Base-by-base conservation (phyloP, 2,113 vertebrate species). In the Pseudorhombus dupliciocellatus region DNA sequence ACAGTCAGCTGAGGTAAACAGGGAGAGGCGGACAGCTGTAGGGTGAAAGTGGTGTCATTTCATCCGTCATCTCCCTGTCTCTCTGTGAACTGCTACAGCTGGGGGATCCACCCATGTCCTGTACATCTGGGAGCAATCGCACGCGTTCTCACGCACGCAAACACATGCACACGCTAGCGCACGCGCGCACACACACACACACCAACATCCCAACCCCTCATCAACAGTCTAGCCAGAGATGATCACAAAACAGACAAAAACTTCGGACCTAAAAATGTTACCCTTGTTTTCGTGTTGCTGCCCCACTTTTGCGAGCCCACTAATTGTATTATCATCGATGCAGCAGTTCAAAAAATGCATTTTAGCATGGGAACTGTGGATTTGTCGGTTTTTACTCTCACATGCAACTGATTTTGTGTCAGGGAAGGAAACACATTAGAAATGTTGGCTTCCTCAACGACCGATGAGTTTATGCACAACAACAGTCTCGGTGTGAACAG, bases 91-190 rank as follows among this genome's bases (percentile, higher is more conserved):
- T 73, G 78, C 65, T 85, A 83, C 92, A 92, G 88, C 90, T 91
- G 90, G 81, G 82, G 90, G 91, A 93, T 87, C 87, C 92, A 87
- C 91, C 91, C 92, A 86, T 83, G 84, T 89, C 83, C 83, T 83
- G 81, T 78, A 90, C 93, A 93, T 94, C 92, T 94, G 93, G 91
- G 90, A 94, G 84, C 85, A 84, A 93, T 93, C 75, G 52, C 77
- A 85, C 59, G 10, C 75, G 65, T 70, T 72, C 62, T 66, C 76
- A 79, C 84, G 75, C 57, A 80, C 59, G 71, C 6, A 2, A 28
- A 1, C 70, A 11, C 58, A 30, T 16, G 44, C 68, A 70, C 73
- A 62, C 62, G 52, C 50, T 57, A 40, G 64, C 69, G 42, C 79
- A 66, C 69, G 51, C 57, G 66, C 62, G 63, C 5, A 1, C 34